Evolutionary conservation across 2,113 vertebrate species (phyloP).

Genomic region (Deroptyus accipitrinus): DNA sequence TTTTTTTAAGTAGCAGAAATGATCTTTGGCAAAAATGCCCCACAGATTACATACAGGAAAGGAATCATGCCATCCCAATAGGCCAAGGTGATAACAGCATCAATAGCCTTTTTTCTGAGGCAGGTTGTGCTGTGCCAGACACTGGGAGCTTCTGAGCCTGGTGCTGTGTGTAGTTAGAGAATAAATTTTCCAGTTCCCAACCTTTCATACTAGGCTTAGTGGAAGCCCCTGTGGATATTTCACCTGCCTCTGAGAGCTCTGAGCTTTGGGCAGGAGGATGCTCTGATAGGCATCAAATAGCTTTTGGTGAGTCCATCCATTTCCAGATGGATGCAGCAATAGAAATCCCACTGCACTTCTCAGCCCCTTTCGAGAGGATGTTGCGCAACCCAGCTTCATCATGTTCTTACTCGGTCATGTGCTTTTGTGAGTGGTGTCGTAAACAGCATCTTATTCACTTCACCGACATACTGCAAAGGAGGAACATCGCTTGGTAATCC

Average conservation of each 20-base stretch:
- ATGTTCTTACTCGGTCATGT: background rate
- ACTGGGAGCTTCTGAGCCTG: background rate
- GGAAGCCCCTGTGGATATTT: background rate
- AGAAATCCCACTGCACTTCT: background rate
- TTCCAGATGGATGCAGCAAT: background rate
- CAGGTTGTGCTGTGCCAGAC: background rate
- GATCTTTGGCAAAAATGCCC: background rate
- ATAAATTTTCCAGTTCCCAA: fast-evolving
- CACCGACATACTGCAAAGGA: background rate
- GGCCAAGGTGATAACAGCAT: background rate
- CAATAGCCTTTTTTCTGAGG: background rate
- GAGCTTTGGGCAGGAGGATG: background rate
- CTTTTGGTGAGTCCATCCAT: background rate
- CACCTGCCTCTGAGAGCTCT: background rate
- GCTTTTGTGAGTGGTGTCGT: background rate
- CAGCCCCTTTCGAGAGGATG: background rate
- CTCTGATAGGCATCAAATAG: background rate
- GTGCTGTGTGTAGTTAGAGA: background rate
- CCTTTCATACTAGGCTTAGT: background rate
- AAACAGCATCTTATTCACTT: slow-evolving; percentile 26
- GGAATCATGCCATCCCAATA: fast-evolving
- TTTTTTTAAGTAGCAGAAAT: background rate
- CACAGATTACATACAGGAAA: background rate
- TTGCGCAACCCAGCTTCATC: slow-evolving; percentile 19
- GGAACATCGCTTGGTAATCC: background rate